A percentile compares a stretch with the other conserved stretches of the same genome.
Evolutionary conservation across 2,113 vertebrate genomes (phyloP).

Genomic region (Zosterops borbonicus): DNA sequence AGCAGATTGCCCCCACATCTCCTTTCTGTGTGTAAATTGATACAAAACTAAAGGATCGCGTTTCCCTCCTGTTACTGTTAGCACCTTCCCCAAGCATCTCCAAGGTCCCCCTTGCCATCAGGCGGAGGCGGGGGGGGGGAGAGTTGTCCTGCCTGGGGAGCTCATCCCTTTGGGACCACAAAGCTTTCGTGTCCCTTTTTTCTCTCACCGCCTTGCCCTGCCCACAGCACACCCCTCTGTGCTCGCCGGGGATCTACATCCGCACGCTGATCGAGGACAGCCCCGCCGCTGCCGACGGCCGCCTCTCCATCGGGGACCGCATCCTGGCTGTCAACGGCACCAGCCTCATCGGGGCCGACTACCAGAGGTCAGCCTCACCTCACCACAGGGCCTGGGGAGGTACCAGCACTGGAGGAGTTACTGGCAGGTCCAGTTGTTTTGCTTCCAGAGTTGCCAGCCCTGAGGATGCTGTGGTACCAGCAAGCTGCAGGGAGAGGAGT

Average conservation of each 20-base stretch:
- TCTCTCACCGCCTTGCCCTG: background rate
- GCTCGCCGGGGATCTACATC: slow-evolving; percentile 91
- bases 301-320: slow-evolving; percentile 89
- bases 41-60: accelerated
- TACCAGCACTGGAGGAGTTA: accelerated
- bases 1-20: background rate
- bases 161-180: background rate
- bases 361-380: slow-evolving; percentile 81
- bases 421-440: background rate
- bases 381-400: accelerated
- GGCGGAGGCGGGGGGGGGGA: too few relatives aligned
- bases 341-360: slow-evolving; percentile 90
- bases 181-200: background rate
- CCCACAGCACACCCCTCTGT: slow-evolving; percentile 88
- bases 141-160: background rate
- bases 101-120: background rate
- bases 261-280: slow-evolving; percentile 91
- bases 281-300: slow-evolving; percentile 83
- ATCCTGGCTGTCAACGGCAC: slow-evolving; percentile 93
- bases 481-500: background rate
- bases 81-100: background rate
- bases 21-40: background rate
- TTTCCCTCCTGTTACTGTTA: background rate
- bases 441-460: background rate
- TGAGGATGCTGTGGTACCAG: accelerated